Evolutionary conservation across 2,797 vertebrate genomes (phyloP).

Genomic region (Pogonophryne albipinna): DNA sequence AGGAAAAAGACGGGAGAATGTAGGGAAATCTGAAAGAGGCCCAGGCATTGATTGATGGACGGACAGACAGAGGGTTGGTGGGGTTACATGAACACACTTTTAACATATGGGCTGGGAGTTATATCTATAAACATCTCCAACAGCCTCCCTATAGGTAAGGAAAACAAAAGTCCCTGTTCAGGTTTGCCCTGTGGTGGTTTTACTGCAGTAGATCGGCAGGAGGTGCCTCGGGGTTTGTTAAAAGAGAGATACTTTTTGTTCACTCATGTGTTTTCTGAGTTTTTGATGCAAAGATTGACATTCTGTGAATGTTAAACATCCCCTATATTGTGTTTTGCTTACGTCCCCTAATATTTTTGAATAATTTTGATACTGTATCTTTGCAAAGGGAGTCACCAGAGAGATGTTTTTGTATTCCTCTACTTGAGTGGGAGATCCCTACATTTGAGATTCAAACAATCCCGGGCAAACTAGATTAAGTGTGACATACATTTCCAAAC

Average conservation of each 20-base stretch:
- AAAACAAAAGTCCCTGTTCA: background rate
- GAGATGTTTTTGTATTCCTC: too few relatives aligned
- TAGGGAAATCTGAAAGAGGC: constrained; percentile 22
- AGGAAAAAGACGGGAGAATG: background rate
- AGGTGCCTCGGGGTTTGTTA: background rate
- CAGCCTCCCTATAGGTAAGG: background rate
- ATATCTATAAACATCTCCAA: background rate
- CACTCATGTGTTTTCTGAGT: background rate
- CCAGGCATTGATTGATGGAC: constrained; percentile 7
- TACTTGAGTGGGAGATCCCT: too few relatives aligned
- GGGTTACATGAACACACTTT: background rate
- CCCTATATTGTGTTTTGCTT: too few relatives aligned
- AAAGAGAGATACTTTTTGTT: background rate
- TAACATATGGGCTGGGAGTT: constrained; percentile 6
- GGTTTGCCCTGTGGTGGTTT: background rate
- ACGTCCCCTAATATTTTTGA: too few relatives aligned
- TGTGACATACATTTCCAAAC: too few relatives aligned
- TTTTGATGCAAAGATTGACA: background rate
- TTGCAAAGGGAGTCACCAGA: too few relatives aligned
- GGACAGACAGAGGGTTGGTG: background rate
- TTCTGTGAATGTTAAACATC: background rate
- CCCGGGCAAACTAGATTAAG: too few relatives aligned
- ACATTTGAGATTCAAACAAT: too few relatives aligned
- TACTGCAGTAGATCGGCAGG: background rate
- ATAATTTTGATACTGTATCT: too few relatives aligned